Evolutionary conservation across 2,888 invertebrate genomes (phyloP).

Genomic region (Aporophyla nigra): DNA sequence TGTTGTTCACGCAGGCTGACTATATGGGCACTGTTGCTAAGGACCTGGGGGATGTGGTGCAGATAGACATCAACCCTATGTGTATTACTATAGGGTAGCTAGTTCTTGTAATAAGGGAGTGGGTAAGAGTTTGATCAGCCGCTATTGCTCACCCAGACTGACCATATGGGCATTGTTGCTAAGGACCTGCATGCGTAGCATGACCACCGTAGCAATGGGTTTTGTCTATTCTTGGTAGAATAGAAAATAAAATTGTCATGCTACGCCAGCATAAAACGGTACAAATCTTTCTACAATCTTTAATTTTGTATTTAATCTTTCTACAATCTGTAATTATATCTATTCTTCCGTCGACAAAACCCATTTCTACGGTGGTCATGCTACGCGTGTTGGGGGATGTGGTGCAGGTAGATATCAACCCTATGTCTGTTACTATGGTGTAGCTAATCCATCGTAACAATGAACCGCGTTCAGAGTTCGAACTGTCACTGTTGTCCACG

Average conservation of each 20-base stretch:
- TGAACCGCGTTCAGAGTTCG: background rate
- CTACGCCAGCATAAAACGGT: too few relatives aligned
- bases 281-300: too few relatives aligned
- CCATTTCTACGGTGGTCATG: too few relatives aligned
- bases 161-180: conserved; percentile 96
- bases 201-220: too few relatives aligned
- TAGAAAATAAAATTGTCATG: too few relatives aligned
- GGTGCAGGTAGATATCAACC: conserved; percentile 90
- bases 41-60: conserved; percentile 95
- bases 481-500: conserved; percentile 92
- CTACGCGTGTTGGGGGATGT: too few relatives aligned
- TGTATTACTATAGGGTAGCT: background rate
- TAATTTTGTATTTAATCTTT: too few relatives aligned
- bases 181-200: too few relatives aligned
- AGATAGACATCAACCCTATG: conserved; percentile 83
- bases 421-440: background rate
- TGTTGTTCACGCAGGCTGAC: conserved; percentile 95
- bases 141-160: conserved; percentile 95
- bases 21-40: conserved; percentile 95
- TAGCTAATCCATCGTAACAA: conserved; percentile 70
- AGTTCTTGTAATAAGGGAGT: conserved; percentile 91
- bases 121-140: conserved; percentile 98
- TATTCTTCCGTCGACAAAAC: too few relatives aligned
- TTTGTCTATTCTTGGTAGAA: too few relatives aligned
- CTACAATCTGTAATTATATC: too few relatives aligned